A percentile compares a stretch with the other conserved stretches of the same genome.
phyloP scores from a whole-genome alignment of 2,797 vertebrate species.

The Gouania willdenowi region DNA sequence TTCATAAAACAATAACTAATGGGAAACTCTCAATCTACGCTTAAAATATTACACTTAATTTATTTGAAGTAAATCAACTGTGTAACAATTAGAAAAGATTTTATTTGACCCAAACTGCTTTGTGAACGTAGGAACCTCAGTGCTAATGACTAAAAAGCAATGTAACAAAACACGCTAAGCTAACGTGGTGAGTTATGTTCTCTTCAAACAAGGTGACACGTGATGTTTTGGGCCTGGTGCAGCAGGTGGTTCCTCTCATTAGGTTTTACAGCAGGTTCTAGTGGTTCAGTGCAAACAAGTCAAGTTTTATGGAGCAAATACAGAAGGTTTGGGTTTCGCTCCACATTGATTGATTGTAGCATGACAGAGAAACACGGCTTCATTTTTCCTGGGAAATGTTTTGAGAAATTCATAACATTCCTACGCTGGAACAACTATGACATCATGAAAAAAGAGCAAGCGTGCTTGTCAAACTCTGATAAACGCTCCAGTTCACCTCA shows the following conservation, averaged over 20 bases:
- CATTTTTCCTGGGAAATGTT: slow-evolving; percentile 6
- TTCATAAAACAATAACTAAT: too few species aligned
- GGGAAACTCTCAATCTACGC: too few species aligned
- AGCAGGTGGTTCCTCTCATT: slow-evolving; percentile 55
- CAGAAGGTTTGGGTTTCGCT: slow-evolving; percentile 44
- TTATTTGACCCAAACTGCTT: too few species aligned
- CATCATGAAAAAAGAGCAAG: not conserved
- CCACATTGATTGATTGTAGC: slow-evolving; percentile 23
- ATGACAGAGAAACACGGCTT: slow-evolving; percentile 18
- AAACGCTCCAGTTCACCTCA: too few species aligned
- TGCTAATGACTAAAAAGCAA: too few species aligned
- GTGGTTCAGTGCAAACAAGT: slow-evolving; percentile 57
- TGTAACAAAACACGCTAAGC: too few species aligned
- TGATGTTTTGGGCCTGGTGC: slow-evolving; percentile 30
- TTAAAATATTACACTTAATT: too few species aligned
- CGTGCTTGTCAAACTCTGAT: too few species aligned
- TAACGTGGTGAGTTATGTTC: too few species aligned
- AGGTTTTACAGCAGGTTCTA: slow-evolving; percentile 56
- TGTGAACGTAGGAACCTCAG: too few species aligned
- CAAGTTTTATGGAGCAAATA: slow-evolving; percentile 54
- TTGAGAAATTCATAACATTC: not conserved
- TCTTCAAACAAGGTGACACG: slow-evolving; percentile 24
- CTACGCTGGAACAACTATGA: not conserved
- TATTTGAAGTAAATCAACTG: too few species aligned
- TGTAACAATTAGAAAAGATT: too few species aligned